Evolutionary conservation across 2,797 vertebrate species (phyloP).

Genomic region (Myotis myotis): DNA sequence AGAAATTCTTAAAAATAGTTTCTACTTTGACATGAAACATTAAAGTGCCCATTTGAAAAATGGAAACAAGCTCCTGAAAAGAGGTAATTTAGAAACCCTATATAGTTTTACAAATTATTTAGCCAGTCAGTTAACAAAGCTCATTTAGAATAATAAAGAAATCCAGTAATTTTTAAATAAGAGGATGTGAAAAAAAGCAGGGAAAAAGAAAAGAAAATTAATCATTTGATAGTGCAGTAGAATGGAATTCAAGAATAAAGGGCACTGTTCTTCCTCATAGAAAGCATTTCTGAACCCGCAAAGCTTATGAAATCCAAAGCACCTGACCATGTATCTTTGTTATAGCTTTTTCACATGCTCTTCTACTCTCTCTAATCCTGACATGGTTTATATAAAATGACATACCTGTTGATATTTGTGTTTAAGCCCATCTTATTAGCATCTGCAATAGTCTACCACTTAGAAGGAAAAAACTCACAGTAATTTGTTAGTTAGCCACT

Average conservation of each 20-base stretch:
- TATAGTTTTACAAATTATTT: not conserved
- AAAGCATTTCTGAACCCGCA: not conserved
- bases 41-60: not conserved
- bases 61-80: not conserved
- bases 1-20: not conserved
- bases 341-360: not conserved
- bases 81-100: not conserved
- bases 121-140: not conserved
- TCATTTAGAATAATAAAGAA: not conserved
- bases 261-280: not conserved
- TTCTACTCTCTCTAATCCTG: not conserved
- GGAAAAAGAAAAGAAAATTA: not conserved
- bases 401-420: not conserved
- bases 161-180: not conserved
- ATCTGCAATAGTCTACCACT: not conserved
- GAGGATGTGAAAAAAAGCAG: not conserved
- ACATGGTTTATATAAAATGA: not conserved
- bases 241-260: not conserved
- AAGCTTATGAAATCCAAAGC: not conserved
- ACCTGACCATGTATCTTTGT: not conserved
- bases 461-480: constrained; percentile 22
- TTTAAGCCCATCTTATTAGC: not conserved
- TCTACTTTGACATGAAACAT: not conserved
- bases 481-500: constrained; percentile 45
- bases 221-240: not conserved